Conservation (phyloP, 2,113 vertebrate species). For the Gymnarchus niloticus region DNA sequence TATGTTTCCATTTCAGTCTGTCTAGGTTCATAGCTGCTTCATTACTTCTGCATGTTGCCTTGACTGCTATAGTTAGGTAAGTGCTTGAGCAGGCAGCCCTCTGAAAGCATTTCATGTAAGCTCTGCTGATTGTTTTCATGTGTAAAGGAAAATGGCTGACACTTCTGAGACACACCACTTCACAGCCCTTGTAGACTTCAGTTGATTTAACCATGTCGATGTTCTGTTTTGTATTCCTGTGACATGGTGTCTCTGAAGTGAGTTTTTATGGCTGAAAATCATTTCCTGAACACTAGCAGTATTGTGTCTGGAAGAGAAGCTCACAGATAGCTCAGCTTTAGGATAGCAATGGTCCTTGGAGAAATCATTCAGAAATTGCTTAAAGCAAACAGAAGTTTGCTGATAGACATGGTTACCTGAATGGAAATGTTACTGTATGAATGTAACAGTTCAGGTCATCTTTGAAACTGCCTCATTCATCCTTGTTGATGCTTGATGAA, state of each 20-base stretch:
- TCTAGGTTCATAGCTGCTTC: slow-evolving; percentile 51
- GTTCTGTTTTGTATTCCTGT: neutral
- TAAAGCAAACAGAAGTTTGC: neutral
- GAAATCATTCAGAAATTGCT: neutral
- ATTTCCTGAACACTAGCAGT: neutral
- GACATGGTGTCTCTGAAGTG: neutral
- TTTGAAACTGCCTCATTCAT: neutral
- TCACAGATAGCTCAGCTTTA: neutral
- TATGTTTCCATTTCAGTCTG: slow-evolving; percentile 57
- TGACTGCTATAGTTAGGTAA: neutral
- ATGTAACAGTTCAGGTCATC: neutral
- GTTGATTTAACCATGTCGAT: neutral
- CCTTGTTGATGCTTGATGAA: neutral
- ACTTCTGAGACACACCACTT: neutral
- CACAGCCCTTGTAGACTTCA: neutral
- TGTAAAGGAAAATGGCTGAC: neutral
- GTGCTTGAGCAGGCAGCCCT: neutral
- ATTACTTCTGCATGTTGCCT: slow-evolving; percentile 59
- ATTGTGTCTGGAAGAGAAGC: neutral
- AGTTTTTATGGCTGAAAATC: neutral
- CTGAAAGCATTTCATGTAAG: neutral
- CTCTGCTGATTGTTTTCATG: neutral
- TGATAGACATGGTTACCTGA: neutral
- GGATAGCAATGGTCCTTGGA: neutral
- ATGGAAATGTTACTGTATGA: neutral